These are phyloP conservation scores for Heliothis peltigera DNA, from an alignment of 2,888 invertebrate genomes.

Conservation along the genomic window DNA sequence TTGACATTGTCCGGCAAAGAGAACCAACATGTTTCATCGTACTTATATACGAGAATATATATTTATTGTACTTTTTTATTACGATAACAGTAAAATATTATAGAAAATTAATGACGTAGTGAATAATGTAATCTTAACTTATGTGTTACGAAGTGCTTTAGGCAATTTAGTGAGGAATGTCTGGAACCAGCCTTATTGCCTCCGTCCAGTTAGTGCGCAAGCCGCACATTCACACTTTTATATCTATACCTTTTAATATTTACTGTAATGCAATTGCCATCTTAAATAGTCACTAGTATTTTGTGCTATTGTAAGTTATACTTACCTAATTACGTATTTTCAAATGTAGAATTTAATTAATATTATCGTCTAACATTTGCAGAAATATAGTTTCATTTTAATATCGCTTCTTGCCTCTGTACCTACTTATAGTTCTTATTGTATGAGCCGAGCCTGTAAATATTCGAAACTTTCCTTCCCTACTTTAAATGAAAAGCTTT, in stretches of 20 bases:
- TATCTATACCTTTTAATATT: constrained; percentile 50
- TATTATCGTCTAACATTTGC: constrained; percentile 42
- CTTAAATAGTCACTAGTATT: constrained; percentile 83
- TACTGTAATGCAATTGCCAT: constrained; percentile 77
- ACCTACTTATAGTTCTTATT: constrained; percentile 41
- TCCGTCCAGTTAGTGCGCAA: constrained; percentile 74
- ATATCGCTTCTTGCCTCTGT: constrained; percentile 54
- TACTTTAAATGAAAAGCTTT: constrained; percentile 18
- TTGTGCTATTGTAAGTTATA: constrained; percentile 76
- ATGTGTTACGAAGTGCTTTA: constrained; percentile 55
- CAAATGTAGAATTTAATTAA: constrained; percentile 51
- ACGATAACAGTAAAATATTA: constrained; percentile 49
- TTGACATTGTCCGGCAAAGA: constrained; percentile 39
- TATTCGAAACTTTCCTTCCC: constrained; percentile 24
- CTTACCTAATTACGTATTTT: constrained; percentile 61
- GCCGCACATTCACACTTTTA: constrained; percentile 34
- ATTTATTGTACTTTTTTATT: constrained; percentile 55
- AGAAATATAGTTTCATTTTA: constrained; percentile 40
- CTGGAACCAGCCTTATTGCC: constrained; percentile 78
- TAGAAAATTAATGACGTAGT: constrained; percentile 56
- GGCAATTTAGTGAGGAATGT: constrained; percentile 55
- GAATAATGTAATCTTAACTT: constrained; percentile 53
- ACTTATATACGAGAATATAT: constrained; percentile 44
- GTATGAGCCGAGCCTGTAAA: constrained; percentile 36
- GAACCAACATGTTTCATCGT: constrained; percentile 45